phyloP scores from a whole-genome alignment of 2,888 invertebrate genomes.

The Mythimna lalbum region DNA sequence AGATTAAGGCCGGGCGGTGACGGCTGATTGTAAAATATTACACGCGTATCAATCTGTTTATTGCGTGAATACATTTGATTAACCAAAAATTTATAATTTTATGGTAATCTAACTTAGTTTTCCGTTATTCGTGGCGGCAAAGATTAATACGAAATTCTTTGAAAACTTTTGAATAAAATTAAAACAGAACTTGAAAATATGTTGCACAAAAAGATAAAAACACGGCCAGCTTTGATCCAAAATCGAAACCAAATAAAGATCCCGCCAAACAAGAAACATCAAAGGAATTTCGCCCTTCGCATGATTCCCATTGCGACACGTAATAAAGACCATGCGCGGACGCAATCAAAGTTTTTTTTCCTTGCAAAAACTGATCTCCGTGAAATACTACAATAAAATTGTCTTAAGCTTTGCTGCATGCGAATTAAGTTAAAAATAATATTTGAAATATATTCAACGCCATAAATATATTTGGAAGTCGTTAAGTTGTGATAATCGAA shows the following conservation, averaged over 20 bases:
- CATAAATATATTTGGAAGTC: neutral
- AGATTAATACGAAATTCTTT: neutral
- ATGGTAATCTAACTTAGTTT: constrained; percentile 26
- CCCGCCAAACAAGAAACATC: constrained; percentile 5
- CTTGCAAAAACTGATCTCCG: constrained; percentile 8
- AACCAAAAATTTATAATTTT: constrained; percentile 16
- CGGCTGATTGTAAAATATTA: constrained; percentile 44
- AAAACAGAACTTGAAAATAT: constrained; percentile 1
- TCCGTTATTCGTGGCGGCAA: constrained; percentile 14
- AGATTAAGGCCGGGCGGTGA: constrained; percentile 50
- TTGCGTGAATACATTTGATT: constrained; percentile 22
- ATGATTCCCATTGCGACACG: constrained; percentile 36
- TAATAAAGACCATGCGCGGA: constrained; percentile 33
- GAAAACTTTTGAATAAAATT: constrained; percentile 14
- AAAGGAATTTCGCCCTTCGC: constrained; percentile 11
- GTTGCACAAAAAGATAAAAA: neutral
- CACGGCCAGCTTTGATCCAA: constrained; percentile 1
- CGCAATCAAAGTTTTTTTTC: constrained; percentile 31
- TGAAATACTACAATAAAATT: constrained; percentile 25
- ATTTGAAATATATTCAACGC: neutral
- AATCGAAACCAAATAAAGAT: constrained; percentile 19
- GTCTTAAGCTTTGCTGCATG: neutral
- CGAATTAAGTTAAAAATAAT: constrained; percentile 10
- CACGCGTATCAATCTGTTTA: constrained; percentile 19
- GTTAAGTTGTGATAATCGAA: neutral